A percentile compares a stretch with the other conserved stretches of the same genome.
These are phyloP conservation scores for Amorpha juglandis DNA, from an alignment of 2,888 invertebrate species.

Conservation along the genomic window DNA sequence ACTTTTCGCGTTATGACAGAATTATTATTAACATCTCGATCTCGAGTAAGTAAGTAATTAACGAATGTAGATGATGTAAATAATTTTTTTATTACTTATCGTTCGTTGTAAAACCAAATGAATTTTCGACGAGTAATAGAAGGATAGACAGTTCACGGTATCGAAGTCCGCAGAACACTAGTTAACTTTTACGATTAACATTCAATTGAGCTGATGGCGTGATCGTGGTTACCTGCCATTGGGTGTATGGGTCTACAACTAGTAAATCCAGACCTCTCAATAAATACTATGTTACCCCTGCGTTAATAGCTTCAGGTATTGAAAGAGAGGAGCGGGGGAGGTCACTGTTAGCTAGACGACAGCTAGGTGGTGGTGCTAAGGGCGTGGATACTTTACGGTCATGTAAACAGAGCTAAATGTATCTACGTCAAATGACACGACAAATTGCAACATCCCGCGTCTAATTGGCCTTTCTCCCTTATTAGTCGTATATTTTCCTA, in stretches of 20 bases:
- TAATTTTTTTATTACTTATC: too few relatives aligned
- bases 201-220: slow-evolving; percentile 70
- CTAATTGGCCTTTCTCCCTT: slow-evolving; percentile 64
- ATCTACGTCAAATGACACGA: slow-evolving; percentile 69
- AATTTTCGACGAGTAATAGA: slow-evolving; percentile 32
- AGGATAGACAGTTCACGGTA: slow-evolving; percentile 53
- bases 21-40: not conserved
- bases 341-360: slow-evolving; percentile 51
- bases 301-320: not conserved
- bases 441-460: slow-evolving; percentile 73
- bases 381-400: slow-evolving; percentile 76
- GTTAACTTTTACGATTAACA: slow-evolving; percentile 65
- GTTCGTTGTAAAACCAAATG: not conserved
- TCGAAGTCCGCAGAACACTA: slow-evolving; percentile 62
- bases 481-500: slow-evolving; percentile 50
- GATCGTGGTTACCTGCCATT: slow-evolving; percentile 68
- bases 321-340: slow-evolving; percentile 35
- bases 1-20: not conserved
- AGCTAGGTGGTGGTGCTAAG: slow-evolving; percentile 59
- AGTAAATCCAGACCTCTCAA: slow-evolving; percentile 49
- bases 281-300: slow-evolving; percentile 26
- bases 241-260: slow-evolving; percentile 57
- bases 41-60: too few relatives aligned
- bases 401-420: slow-evolving; percentile 76
- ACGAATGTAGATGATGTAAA: too few relatives aligned